Conservation (phyloP, 2,113 vertebrate species). For the Edolisoma coerulescens region DNA sequence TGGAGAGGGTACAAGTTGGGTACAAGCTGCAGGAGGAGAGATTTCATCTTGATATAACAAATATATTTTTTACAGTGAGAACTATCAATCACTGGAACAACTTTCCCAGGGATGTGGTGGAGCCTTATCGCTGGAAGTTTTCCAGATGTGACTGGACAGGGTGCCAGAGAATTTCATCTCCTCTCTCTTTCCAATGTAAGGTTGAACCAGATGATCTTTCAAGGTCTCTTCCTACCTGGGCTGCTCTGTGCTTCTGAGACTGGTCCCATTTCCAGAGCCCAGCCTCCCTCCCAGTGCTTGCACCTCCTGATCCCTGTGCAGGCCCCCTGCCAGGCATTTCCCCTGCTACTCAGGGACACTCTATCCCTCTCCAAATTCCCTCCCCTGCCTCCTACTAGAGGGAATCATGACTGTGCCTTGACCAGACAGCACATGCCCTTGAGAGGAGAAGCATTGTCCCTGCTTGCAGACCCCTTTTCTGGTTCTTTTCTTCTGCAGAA, state of each 20-base stretch:
- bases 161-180: background rate
- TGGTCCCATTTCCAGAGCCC: fast-evolving
- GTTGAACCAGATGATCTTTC: background rate
- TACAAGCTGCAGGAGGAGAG: background rate
- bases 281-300: background rate
- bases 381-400: background rate
- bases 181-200: background rate
- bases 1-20: background rate
- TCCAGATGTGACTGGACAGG: background rate
- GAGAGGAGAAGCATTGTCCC: background rate
- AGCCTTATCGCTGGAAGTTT: background rate
- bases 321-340: fast-evolving
- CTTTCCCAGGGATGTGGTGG: background rate
- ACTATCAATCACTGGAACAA: background rate
- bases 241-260: background rate
- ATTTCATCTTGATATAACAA: background rate
- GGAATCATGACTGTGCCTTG: background rate
- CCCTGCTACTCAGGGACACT: background rate
- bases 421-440: background rate
- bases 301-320: background rate
- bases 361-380: background rate
- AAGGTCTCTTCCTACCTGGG: background rate
- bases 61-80: background rate
- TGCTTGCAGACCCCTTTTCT: background rate
- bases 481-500: background rate